Percentiles rank a stretch among this genome's conserved stretches.
These are phyloP conservation scores for Pristionchus entomophagus DNA, from an alignment of 2,888 invertebrate species.

Conservation along the genomic window DNA sequence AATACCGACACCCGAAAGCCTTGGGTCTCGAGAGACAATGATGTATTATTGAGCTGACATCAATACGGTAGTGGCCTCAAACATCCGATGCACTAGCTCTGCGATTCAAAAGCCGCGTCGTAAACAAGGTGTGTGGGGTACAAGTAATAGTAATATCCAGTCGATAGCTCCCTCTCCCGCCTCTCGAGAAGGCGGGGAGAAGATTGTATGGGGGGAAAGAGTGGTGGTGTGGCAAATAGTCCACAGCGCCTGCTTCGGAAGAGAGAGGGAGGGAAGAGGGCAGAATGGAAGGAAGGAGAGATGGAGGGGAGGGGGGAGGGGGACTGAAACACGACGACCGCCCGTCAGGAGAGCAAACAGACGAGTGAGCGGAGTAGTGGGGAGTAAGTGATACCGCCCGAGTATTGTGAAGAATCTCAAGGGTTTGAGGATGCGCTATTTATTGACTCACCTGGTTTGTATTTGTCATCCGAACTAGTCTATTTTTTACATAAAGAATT, in stretches of 20 bases:
- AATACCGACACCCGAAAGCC: no score
- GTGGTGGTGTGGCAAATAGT: slow-evolving; percentile 43
- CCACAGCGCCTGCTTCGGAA: slow-evolving; percentile 4
- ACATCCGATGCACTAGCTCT: not conserved
- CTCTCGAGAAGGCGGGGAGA: not conserved
- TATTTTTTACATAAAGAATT: no score
- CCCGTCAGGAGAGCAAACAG: slow-evolving; percentile 9
- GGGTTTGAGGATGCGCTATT: no score
- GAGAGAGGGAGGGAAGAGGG: not conserved
- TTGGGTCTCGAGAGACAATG: no score
- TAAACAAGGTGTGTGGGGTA: not conserved
- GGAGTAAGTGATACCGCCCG: slow-evolving; percentile 23
- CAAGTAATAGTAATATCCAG: slow-evolving; percentile 32
- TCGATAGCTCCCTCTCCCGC: slow-evolving; percentile 25
- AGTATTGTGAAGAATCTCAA: not conserved
- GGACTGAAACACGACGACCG: not conserved
- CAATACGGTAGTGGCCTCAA: not conserved
- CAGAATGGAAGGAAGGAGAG: not conserved
- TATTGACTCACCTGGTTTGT: no score
- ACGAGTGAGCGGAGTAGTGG: not conserved
- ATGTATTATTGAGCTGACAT: no score
- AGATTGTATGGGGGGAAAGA: slow-evolving; percentile 42
- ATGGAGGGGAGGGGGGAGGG: no score
- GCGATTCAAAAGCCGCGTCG: not conserved
- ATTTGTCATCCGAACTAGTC: no score